Conservation (phyloP, 2,797 vertebrate species). For the Labeo calbasu region DNA sequence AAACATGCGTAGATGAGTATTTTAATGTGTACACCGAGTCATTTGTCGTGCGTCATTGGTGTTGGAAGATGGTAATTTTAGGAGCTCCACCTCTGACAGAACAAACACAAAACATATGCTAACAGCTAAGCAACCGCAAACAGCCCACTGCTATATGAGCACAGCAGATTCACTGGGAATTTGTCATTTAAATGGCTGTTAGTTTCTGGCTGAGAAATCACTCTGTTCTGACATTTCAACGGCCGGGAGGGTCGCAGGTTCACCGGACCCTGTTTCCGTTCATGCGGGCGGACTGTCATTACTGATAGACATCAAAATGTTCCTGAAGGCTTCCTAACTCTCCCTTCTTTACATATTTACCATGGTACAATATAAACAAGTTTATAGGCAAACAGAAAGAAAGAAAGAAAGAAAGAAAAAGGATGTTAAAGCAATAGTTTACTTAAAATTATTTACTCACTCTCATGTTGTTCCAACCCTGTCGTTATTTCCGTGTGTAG, state of each 20-base stretch:
- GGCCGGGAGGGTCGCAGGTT: neutral
- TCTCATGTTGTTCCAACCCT: neutral
- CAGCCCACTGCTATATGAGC: neutral
- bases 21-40: neutral
- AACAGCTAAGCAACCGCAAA: neutral
- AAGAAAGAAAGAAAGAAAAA: neutral
- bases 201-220: neutral
- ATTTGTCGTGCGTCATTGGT: neutral
- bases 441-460: neutral
- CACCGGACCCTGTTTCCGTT: neutral
- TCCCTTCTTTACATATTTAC: slow-evolving; percentile 25
- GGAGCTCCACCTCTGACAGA: slow-evolving; percentile 5
- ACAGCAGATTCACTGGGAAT: neutral
- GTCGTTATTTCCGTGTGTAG: neutral
- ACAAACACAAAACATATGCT: slow-evolving; percentile 32
- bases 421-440: too few relatives aligned
- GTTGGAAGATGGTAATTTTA: neutral
- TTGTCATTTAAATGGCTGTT: neutral
- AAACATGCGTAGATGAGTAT: neutral
- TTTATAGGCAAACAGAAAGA: slow-evolving; percentile 36
- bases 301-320: slow-evolving; percentile 31
- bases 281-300: neutral
- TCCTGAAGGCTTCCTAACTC: neutral
- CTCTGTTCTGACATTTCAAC: slow-evolving; percentile 3
- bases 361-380: slow-evolving; percentile 41